phyloP scores from a whole-genome alignment of 2,888 invertebrate species.

The Pardosa pseudoannulata region DNA sequence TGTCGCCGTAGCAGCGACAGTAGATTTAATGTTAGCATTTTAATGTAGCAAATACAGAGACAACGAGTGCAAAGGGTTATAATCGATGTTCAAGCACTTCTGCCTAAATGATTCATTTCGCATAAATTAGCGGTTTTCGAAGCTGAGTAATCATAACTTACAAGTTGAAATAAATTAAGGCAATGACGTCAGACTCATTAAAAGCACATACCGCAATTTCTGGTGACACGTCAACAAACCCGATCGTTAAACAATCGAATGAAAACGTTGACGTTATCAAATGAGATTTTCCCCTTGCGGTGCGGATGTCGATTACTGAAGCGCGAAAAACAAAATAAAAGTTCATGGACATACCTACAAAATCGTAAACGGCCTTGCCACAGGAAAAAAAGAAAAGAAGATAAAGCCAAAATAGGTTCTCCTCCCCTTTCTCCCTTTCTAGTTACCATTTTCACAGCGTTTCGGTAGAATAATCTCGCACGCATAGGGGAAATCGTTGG shows the following conservation, averaged over 20 bases:
- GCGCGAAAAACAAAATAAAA: neutral
- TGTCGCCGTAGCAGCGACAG: too few relatives aligned
- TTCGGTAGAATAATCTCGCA: constrained; percentile 17
- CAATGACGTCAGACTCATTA: neutral
- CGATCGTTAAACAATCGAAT: neutral
- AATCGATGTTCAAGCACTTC: too few relatives aligned
- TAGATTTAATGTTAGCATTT: too few relatives aligned
- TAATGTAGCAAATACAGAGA: too few relatives aligned
- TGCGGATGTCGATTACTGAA: constrained; percentile 16
- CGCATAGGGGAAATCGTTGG: neutral
- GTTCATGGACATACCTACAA: constrained; percentile 7
- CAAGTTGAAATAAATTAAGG: neutral
- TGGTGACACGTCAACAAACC: neutral
- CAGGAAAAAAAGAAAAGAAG: neutral
- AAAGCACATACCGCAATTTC: neutral
- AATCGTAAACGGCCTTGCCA: constrained; percentile 14
- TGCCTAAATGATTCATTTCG: too few relatives aligned
- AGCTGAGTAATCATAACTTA: too few relatives aligned
- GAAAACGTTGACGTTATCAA: neutral
- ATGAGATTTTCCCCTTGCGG: neutral
- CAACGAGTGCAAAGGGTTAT: too few relatives aligned
- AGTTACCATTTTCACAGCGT: constrained; percentile 4
- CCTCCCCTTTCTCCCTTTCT: neutral
- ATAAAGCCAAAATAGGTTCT: neutral
- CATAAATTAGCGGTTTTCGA: too few relatives aligned